Conservation (phyloP, 2,113 vertebrate species). For the Eulacestoma nigropectus region DNA sequence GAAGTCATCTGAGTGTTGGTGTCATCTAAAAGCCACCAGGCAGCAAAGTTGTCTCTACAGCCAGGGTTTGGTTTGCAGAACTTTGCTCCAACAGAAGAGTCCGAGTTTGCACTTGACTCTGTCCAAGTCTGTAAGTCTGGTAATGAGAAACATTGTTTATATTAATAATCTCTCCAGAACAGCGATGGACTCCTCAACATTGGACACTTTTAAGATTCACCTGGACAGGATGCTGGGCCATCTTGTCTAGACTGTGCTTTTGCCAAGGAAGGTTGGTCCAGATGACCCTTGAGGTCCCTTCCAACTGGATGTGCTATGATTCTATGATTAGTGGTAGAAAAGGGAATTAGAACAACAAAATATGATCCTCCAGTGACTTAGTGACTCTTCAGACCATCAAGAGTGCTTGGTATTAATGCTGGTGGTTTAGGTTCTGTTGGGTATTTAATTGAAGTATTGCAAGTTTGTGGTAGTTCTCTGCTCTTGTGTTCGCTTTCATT, state of each 20-base stretch:
- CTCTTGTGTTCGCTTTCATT: not conserved
- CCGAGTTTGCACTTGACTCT: not conserved
- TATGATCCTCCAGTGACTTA: not conserved
- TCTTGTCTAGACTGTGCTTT: not conserved
- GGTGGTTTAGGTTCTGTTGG: not conserved
- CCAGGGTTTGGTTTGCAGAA: not conserved
- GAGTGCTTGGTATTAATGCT: not conserved
- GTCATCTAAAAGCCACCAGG: not conserved
- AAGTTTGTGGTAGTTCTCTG: not conserved
- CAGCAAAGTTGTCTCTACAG: not conserved
- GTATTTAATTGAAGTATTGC: not conserved
- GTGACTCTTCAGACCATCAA: not conserved
- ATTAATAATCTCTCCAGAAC: not conserved
- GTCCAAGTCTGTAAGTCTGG: not conserved
- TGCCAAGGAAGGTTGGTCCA: not conserved
- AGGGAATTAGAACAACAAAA: not conserved
- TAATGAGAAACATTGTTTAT: not conserved
- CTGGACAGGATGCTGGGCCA: not conserved
- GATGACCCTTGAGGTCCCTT: not conserved
- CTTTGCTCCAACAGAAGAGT: not conserved
- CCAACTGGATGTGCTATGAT: not conserved
- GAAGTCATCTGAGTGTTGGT: not conserved
- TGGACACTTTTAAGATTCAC: not conserved
- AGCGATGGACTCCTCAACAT: fast-evolving
- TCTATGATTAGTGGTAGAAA: not conserved